phyloP scores from a whole-genome alignment of 2,113 vertebrate genomes.

The Oostethus manadensis region DNA sequence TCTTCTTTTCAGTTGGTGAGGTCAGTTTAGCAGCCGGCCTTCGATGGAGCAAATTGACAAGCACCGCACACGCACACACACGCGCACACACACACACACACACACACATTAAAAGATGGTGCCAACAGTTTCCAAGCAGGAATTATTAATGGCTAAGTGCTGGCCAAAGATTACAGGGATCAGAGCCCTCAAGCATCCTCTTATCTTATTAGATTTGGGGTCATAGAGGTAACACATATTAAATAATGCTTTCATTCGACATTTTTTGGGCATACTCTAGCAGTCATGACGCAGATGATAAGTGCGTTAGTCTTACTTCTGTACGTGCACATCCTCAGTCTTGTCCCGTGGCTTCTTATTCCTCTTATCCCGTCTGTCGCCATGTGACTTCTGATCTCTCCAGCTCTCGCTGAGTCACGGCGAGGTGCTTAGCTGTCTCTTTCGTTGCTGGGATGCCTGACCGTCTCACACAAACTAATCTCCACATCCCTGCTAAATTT shows the following conservation, averaged over 20 bases:
- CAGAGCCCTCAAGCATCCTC: not conserved
- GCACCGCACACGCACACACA: not conserved
- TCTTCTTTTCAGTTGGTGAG: slow-evolving; percentile 33
- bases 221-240: not conserved
- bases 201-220: not conserved
- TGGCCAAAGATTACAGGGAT: slow-evolving; percentile 24
- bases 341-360: slow-evolving; percentile 23
- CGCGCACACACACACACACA: too few species aligned
- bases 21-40: slow-evolving; percentile 25
- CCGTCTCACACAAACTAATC: slow-evolving; percentile 54
- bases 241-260: not conserved
- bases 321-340: slow-evolving; percentile 3
- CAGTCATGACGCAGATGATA: not conserved
- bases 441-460: slow-evolving; percentile 29
- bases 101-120: not conserved
- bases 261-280: not conserved
- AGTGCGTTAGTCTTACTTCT: not conserved
- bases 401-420: slow-evolving; percentile 43
- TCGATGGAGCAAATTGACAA: not conserved
- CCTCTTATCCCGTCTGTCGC: slow-evolving; percentile 43
- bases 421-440: slow-evolving; percentile 50
- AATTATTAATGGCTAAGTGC: slow-evolving; percentile 20
- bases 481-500: slow-evolving; percentile 47
- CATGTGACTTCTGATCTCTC: slow-evolving; percentile 61
- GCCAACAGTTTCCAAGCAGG: slow-evolving; percentile 20